Conservation (phyloP, 2,113 vertebrate species). For the Campylomormyrus numenius region DNA sequence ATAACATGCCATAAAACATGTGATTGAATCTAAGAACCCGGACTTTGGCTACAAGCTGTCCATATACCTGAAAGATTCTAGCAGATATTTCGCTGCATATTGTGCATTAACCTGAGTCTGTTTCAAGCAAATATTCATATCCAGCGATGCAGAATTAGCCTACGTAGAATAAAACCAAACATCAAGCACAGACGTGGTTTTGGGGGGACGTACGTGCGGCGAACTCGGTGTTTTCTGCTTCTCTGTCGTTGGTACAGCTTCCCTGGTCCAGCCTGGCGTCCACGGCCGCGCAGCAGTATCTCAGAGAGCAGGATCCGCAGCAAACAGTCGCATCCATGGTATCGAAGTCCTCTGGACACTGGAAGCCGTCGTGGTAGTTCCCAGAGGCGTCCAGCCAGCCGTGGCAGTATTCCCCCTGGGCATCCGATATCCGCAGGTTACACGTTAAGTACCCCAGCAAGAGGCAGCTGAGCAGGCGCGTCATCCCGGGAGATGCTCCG, state of each 20-base stretch:
- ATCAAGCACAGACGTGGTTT: neutral
- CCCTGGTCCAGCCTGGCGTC: constrained; percentile 88
- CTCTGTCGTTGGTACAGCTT: constrained; percentile 80
- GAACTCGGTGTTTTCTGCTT: constrained; percentile 65
- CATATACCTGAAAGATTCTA: neutral
- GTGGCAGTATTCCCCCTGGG: constrained; percentile 86
- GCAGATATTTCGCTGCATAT: neutral
- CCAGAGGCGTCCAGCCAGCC: constrained; percentile 84
- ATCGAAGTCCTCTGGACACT: constrained; percentile 93
- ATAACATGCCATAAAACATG: neutral
- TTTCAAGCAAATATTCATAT: neutral
- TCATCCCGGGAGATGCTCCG: constrained; percentile 47
- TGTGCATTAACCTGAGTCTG: neutral
- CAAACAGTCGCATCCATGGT: constrained; percentile 84
- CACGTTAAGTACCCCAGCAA: constrained; percentile 69
- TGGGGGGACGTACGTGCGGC: constrained; percentile 71
- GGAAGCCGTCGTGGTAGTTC: constrained; percentile 84
- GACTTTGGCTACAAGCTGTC: neutral
- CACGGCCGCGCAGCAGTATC: constrained; percentile 85
- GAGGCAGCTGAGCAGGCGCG: constrained; percentile 65
- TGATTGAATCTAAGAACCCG: neutral
- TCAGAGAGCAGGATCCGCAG: constrained; percentile 85
- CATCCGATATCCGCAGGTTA: constrained; percentile 64
- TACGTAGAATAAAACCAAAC: neutral
- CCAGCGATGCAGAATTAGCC: neutral